Evolutionary conservation across 2,888 invertebrate species (phyloP), one percentile per base, ranked within the genome.

Genomic region (Conus canariensis): DNA sequence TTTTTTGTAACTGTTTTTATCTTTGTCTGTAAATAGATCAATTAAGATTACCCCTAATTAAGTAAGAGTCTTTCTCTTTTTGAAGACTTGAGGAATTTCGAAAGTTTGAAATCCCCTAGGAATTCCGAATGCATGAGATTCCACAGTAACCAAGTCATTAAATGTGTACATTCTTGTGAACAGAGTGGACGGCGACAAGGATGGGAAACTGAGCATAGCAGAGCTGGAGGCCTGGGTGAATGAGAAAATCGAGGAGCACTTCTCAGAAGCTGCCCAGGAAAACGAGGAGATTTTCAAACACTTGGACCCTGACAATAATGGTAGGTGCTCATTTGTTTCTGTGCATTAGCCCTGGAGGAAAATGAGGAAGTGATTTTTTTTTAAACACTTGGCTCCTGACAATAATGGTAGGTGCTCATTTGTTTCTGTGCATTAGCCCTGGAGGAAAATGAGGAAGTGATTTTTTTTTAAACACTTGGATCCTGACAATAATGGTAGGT

Each of bases 181-280:
- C 91, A 96, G 96, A 91, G 96, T 96, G 22, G 97, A 97, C 91
- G 91, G 90, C 10, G 94, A 96, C 92, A 87, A 91, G 19, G 96
- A 96, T 93, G 94, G 93, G 0, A 92, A 93, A 80, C 92, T 97
- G 88, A 95, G 94, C 67, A 80, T 91, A 30, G 91, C 92, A 5
- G 96, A 97, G 91, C 91, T 97, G 90, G 95, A 96, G 90, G 91
- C 91, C 8, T 96, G 96, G 96, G 96, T 97, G 19, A 87, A 94
- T 12, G 90, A 92, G 67, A 96, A 96, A 90, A 95, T 96, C 83
- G 91, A 94, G 74, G 95, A 96, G 91, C 97, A 97, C 93, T 95
- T 97, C 93, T 94, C 95, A 80, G 96, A 96, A 90, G 96, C 96
- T 12, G 85, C 93, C 74, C 90, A 93, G 30, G 96, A 96, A 90